A percentile compares a stretch with the other conserved stretches of the same genome.
Conservation (phyloP, 2,113 vertebrate genomes). For the Rhinogobius similis region DNA sequence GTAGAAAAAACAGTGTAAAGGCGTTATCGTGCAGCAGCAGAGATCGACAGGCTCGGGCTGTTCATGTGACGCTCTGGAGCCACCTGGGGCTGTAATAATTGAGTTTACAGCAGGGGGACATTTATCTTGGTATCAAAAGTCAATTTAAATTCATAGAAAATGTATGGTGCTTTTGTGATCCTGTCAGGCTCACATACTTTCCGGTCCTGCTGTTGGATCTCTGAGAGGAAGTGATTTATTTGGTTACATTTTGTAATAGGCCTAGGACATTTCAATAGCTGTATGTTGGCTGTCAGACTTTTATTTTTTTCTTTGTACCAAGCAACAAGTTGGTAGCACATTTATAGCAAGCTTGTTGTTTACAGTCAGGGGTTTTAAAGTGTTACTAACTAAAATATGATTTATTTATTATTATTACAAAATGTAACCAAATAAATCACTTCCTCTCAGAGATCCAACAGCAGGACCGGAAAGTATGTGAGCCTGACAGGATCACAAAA, state of each 20-base stretch:
- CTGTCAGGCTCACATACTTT: background rate
- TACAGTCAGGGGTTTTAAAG: too few relatives aligned
- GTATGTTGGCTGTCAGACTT: too few relatives aligned
- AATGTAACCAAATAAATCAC: too few relatives aligned
- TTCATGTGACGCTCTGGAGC: slow-evolving; percentile 6
- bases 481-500: background rate
- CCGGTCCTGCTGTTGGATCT: background rate
- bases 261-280: too few relatives aligned
- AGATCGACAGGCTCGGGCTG: slow-evolving; percentile 31
- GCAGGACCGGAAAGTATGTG: background rate
- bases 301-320: too few relatives aligned
- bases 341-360: too few relatives aligned
- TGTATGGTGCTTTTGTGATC: background rate
- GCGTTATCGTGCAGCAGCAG: slow-evolving; percentile 3
- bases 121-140: slow-evolving; percentile 42
- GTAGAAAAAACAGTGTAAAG: background rate
- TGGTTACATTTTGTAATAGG: too few relatives aligned
- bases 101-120: slow-evolving; percentile 34
- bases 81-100: slow-evolving; percentile 30
- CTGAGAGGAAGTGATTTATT: too few relatives aligned
- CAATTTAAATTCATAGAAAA: slow-evolving; percentile 8
- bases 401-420: too few relatives aligned
- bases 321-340: too few relatives aligned
- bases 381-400: too few relatives aligned
- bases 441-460: background rate